Evolutionary conservation across 1,140 invertebrate genomes (phyloP).

Genomic region (Aphaenogaster rudis): DNA sequence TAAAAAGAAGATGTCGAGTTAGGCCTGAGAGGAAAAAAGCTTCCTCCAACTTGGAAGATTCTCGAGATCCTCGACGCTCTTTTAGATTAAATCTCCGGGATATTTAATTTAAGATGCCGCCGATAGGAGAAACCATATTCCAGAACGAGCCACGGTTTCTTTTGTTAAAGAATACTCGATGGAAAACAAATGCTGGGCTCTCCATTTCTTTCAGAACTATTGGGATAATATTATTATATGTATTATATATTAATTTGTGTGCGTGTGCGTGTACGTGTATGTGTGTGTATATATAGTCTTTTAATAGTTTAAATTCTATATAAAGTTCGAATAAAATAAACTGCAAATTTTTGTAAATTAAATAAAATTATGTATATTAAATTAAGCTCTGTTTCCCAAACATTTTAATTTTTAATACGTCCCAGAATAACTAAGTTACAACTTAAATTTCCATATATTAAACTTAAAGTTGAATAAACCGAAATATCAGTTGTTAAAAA

Average conservation of each 20-base stretch:
- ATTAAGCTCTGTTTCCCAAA: neutral
- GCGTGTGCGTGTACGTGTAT: no score
- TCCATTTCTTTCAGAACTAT: neutral
- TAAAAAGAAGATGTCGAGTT: slow-evolving; percentile 19
- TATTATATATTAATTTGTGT: neutral
- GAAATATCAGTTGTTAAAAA: neutral
- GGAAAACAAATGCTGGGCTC: neutral
- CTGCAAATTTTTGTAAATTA: neutral
- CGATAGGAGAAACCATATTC: slow-evolving; percentile 30
- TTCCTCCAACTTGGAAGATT: slow-evolving; percentile 5
- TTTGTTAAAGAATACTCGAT: neutral
- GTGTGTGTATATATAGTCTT: neutral
- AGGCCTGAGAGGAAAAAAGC: neutral
- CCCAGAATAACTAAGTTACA: neutral
- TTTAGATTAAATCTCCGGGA: slow-evolving; percentile 41
- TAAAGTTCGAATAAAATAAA: neutral
- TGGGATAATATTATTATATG: neutral
- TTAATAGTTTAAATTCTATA: neutral
- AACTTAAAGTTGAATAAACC: neutral
- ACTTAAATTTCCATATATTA: neutral
- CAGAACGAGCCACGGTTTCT: neutral
- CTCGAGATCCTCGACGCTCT: neutral
- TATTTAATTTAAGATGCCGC: slow-evolving; percentile 34
- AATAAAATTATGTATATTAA: neutral
- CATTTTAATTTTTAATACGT: slow-evolving; percentile 7